Percentiles rank a stretch among this genome's conserved stretches.
phyloP scores from a whole-genome alignment of 2,113 vertebrate species.

The Mirza zaza region DNA sequence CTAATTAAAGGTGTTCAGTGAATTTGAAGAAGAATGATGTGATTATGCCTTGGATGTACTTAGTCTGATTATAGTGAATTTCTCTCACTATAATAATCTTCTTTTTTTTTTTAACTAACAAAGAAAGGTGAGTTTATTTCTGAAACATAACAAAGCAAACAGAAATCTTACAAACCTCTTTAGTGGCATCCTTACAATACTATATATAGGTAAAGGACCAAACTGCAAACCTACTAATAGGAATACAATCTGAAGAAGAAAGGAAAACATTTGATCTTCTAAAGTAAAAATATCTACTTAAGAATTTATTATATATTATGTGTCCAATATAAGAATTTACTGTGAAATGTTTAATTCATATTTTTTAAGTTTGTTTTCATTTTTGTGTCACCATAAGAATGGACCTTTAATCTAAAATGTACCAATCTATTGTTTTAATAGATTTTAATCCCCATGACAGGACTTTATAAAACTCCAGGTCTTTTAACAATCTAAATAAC shows the following conservation, averaged over 20 bases:
- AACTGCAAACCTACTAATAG: not conserved
- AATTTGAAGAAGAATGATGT: constrained; percentile 12
- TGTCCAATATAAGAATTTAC: not conserved
- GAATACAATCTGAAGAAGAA: not conserved
- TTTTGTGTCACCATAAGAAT: not conserved
- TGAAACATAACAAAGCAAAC: not conserved
- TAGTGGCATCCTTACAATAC: not conserved
- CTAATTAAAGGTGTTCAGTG: not conserved
- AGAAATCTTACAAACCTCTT: not conserved
- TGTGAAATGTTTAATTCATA: not conserved
- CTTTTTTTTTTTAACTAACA: not conserved
- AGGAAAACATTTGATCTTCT: not conserved
- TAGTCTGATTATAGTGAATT: constrained; percentile 41
- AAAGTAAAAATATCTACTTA: not conserved
- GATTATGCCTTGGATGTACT: not conserved
- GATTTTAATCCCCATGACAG: not conserved
- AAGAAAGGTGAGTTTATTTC: constrained; percentile 15
- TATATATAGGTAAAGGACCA: not conserved
- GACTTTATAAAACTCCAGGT: not conserved
- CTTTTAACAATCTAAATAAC: not conserved
- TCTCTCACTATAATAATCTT: not conserved
- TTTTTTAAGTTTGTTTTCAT: not conserved
- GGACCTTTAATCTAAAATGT: not conserved
- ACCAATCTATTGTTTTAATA: not conserved
- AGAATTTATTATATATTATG: not conserved